phyloP scores from a whole-genome alignment of 2,797 vertebrate species.

The Allobates femoralis region DNA sequence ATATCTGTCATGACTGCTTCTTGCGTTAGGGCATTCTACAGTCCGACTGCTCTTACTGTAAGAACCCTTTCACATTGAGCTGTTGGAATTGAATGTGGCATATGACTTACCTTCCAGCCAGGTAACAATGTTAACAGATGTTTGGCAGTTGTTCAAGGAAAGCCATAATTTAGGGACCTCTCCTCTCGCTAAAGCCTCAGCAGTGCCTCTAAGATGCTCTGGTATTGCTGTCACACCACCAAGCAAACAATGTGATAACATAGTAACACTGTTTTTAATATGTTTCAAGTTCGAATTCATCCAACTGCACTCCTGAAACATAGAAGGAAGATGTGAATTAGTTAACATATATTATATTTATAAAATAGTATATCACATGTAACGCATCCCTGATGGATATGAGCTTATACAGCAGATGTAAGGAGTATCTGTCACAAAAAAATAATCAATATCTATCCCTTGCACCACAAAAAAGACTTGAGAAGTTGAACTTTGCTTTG shows the following conservation, averaged over 20 bases:
- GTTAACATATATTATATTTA: not conserved
- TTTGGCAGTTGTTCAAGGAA: not conserved
- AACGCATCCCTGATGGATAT: not conserved
- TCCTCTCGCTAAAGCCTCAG: slow-evolving; percentile 35
- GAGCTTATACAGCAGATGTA: not conserved
- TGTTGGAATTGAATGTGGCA: not conserved
- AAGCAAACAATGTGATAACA: slow-evolving; percentile 36
- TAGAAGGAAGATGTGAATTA: slow-evolving; percentile 1
- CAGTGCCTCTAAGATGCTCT: slow-evolving; percentile 27
- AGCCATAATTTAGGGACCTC: slow-evolving; percentile 49
- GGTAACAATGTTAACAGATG: slow-evolving; percentile 2
- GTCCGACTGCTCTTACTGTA: too few species aligned
- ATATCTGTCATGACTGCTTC: too few species aligned
- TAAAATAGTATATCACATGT: not conserved
- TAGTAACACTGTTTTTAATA: slow-evolving; percentile 32
- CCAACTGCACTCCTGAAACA: slow-evolving; percentile 50
- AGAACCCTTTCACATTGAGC: not conserved
- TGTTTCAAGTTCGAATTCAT: slow-evolving; percentile 46
- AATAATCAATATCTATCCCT: too few species aligned
- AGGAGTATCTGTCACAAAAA: too few species aligned
- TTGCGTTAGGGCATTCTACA: too few species aligned
- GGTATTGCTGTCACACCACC: slow-evolving; percentile 18
- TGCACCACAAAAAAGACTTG: too few species aligned
- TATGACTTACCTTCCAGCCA: slow-evolving; percentile 61
- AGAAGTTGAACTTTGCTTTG: too few species aligned